These are phyloP conservation scores for Rhagophthalmus giganteus DNA, from an alignment of 2,888 invertebrate species.

Conservation along the genomic window DNA sequence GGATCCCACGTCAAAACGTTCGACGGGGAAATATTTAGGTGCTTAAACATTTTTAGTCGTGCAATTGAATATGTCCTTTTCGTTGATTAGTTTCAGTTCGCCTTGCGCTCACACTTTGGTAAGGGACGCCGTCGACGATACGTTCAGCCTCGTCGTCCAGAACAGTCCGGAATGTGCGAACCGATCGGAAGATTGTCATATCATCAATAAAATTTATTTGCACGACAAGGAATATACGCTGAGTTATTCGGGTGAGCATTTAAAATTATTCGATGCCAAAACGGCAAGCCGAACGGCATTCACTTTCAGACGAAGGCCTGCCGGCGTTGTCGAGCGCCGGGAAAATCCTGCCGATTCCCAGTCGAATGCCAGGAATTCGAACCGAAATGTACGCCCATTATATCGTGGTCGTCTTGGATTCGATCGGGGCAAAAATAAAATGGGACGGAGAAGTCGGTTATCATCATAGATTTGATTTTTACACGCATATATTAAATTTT, in stretches of 20 bases:
- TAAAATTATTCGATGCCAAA: background rate
- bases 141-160: constrained; percentile 68
- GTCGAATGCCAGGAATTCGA: constrained; percentile 71
- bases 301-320: constrained; percentile 35
- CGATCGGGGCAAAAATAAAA: constrained; percentile 67
- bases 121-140: constrained; percentile 69
- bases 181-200: constrained; percentile 56
- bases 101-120: constrained; percentile 75
- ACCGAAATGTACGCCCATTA: constrained; percentile 73
- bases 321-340: constrained; percentile 41
- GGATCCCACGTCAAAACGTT: constrained; percentile 83
- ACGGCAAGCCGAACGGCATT: constrained; percentile 29
- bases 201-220: constrained; percentile 65
- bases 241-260: constrained; percentile 53
- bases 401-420: constrained; percentile 69
- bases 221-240: constrained; percentile 71
- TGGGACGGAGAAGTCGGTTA: constrained; percentile 73
- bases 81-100: constrained; percentile 76
- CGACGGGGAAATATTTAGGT: constrained; percentile 67
- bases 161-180: constrained; percentile 59
- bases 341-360: constrained; percentile 67
- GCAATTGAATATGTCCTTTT: too few species aligned
- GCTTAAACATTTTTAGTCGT: constrained; percentile 58
- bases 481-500: constrained; percentile 21
- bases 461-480: background rate